Evolutionary conservation across 2,113 vertebrate species (phyloP), one percentile per base, ranked within the genome.

Genomic region (Geothlypis trichas): DNA sequence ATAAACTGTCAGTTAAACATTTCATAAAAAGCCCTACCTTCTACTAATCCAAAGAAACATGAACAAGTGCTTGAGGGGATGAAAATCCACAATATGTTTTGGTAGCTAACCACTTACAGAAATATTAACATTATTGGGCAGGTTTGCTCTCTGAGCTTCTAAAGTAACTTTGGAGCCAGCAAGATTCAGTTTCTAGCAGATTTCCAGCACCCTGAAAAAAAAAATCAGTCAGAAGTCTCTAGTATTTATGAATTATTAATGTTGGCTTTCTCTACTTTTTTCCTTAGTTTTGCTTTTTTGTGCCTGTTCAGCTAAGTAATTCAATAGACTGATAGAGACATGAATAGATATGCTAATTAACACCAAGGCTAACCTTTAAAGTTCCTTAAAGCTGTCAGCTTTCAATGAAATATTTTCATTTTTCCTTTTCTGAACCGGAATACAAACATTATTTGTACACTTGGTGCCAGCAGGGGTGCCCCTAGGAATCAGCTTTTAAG

Each of bases 201-300:
- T 52, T 97, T 97, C 57, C 93, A 97, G 95, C 73, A 84, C 46
- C 54, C 66, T 95, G 75, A 13, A 95, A 95, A 85, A 83, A 83
- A 97, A 95, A 94, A 94, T 68, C 95, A 97, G 90, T 93, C 81
- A 97, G 95, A 97, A 97, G 79, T 85, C 92, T 95, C 96, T 94
- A 95, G 79, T 95, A 92, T 97, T 97, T 98, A 98, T 98, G 96
- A 98, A 98, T 98, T 98, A 98, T 98, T 98, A 98, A 98, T 98
- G 87, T 11, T 96, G 59, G 24, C 87, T 97, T 97, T 96, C 96
- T 96, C 35, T 21, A 19, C 15, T 94, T 96, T 96, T 96, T 94
- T 75, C 77, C 76, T 87, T 95, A 92, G 84, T 97, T 98, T 98
- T 98, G 96, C 95, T 97, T 98, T 97, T 97, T 96, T 97, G 93